phyloP scores from a whole-genome alignment of 2,113 vertebrate species.

The Scortum barcoo region DNA sequence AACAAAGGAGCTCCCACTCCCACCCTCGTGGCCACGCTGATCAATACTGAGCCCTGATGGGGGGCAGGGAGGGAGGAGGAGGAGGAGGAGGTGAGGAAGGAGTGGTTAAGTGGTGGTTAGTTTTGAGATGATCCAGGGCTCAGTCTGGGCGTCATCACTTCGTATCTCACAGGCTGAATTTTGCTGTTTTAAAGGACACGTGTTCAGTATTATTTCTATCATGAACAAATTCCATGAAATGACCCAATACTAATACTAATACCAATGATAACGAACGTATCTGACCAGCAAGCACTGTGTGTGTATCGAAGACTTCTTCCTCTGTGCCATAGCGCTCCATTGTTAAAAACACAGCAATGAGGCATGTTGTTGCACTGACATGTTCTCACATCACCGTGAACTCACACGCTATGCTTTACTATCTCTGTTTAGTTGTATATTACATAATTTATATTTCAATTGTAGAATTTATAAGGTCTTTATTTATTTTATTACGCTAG shows the following conservation, averaged over 20 bases:
- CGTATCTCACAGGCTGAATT: not conserved
- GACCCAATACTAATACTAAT: too few species aligned
- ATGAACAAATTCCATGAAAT: not conserved
- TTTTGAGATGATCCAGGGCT: conserved; percentile 18
- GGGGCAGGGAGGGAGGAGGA: conserved; percentile 33
- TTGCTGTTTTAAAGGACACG: not conserved
- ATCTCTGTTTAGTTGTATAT: too few species aligned
- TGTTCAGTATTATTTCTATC: not conserved
- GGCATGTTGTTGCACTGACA: not conserved
- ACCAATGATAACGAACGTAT: not conserved
- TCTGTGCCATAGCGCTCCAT: not conserved
- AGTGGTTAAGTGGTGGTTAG: conserved; percentile 34
- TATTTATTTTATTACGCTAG: too few species aligned
- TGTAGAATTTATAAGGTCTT: too few species aligned
- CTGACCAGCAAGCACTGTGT: not conserved
- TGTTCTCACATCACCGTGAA: not conserved
- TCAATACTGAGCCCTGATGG: conserved; percentile 69
- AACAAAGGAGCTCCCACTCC: conserved; percentile 79
- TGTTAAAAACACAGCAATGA: not conserved
- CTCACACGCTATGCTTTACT: not conserved
- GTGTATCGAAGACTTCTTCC: too few species aligned
- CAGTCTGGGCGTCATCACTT: conserved; percentile 21
- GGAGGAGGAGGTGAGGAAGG: conserved; percentile 18
- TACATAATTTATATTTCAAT: too few species aligned
- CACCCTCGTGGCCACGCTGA: conserved; percentile 62